Evolutionary conservation across 1,140 invertebrate genomes (phyloP).

Genomic region (Spodoptera frugiperda): DNA sequence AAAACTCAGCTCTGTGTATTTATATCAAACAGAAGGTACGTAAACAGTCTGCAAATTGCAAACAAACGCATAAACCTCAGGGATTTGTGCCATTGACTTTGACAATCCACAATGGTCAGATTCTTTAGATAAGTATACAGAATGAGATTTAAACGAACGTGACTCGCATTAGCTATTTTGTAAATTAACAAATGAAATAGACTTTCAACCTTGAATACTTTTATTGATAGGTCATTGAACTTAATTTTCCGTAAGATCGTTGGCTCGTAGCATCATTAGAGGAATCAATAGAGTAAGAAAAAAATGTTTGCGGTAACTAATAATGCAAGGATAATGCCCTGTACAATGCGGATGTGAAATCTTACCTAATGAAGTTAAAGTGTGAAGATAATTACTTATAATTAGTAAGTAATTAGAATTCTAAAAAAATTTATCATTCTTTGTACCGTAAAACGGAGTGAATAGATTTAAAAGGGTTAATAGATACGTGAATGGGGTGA

Average conservation of each 20-base stretch:
- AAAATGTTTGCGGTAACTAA: constrained; percentile 46
- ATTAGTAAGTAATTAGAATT: no score
- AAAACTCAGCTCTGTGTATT: no score
- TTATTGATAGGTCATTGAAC: constrained; percentile 50
- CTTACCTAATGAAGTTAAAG: not conserved
- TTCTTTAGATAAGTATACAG: constrained; percentile 5
- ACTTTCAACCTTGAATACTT: constrained; percentile 36
- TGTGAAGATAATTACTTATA: no score
- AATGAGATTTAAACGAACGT: constrained; percentile 16
- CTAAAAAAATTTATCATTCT: no score
- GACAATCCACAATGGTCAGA: constrained; percentile 2
- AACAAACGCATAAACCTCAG: not conserved
- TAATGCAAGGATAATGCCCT: constrained; percentile 26
- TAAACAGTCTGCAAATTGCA: not conserved
- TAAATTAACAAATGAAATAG: constrained; percentile 39
- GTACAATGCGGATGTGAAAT: not conserved
- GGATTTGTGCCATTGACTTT: not conserved
- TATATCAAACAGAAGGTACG: not conserved
- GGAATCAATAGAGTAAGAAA: constrained; percentile 55
- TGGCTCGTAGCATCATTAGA: constrained; percentile 57
- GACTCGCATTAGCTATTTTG: constrained; percentile 30
- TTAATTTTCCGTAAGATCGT: constrained; percentile 50
- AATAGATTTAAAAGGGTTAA: no score
- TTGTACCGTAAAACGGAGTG: no score
- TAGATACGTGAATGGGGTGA: no score